phyloP scores from a whole-genome alignment of 2,888 invertebrate species.

The Eledona agricola region DNA sequence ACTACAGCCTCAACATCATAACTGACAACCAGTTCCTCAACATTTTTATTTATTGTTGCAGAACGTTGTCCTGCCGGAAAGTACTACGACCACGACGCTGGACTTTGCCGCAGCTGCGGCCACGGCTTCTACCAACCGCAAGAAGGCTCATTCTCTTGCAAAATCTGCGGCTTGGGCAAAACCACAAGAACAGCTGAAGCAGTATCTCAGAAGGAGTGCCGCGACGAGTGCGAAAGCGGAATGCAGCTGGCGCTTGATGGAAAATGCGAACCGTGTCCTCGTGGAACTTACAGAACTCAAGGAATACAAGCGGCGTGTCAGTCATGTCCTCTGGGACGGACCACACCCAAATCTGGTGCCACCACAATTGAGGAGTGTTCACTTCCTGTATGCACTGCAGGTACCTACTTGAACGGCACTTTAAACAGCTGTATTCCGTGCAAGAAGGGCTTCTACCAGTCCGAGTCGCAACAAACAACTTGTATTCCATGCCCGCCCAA shows the following conservation, averaged over 20 bases:
- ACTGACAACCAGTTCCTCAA: neutral
- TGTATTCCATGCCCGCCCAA: constrained; percentile 90
- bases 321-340: constrained; percentile 86
- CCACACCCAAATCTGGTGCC: constrained; percentile 87
- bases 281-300: constrained; percentile 75
- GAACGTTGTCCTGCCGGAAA: constrained; percentile 94
- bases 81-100: constrained; percentile 89
- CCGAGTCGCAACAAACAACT: constrained; percentile 85
- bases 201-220: constrained; percentile 84
- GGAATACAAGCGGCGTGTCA: constrained; percentile 90
- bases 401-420: constrained; percentile 86
- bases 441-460: constrained; percentile 89
- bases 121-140: constrained; percentile 92
- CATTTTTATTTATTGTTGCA: too few relatives aligned
- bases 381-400: constrained; percentile 85
- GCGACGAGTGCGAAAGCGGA: constrained; percentile 89
- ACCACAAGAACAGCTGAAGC: constrained; percentile 92
- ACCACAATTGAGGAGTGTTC: constrained; percentile 90
- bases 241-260: constrained; percentile 88
- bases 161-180: constrained; percentile 88
- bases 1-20: constrained; percentile 14
- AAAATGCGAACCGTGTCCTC: constrained; percentile 90
- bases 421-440: constrained; percentile 88
- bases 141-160: constrained; percentile 90
- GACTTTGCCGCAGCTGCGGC: constrained; percentile 90